Evolutionary conservation across 2,797 vertebrate genomes (phyloP), one percentile per base, ranked within the genome.

Genomic region (Hylomyscus alleni): DNA sequence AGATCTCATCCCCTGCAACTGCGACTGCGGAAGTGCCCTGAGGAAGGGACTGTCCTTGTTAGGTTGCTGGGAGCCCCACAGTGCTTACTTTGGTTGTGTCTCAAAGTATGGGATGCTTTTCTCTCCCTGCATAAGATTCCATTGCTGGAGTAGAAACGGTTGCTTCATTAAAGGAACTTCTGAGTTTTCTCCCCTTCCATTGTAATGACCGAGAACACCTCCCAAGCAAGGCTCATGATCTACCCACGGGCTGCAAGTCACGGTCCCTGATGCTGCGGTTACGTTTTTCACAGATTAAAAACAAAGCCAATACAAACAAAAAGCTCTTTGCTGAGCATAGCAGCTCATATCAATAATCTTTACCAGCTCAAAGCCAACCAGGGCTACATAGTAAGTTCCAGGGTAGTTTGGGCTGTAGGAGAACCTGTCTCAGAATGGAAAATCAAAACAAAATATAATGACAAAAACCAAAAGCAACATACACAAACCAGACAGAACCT

Each of bases 231-330:
- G 56, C 17, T 13, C 15, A 0, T 0, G 29, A 19, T 75, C 50
- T 14, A 9, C 26, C 29, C 56, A 15, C 2, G 0, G 58, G 72
- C 65, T 62, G 34, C 47, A 76, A 81, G 37, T 84, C n/a, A 15
- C 77, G 34, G 7, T n/a, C 17, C 0, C 9, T 13, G 15, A 5
- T 31, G 3, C 26, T 29, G 60, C 0, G 5, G 72, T 69, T 73
- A 19, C 47, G 15, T 73, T 72, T 52, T 37, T 80, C 54, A 50
- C 29, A 78, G 13, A 65, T 50, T 50, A n/a, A 65, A 50, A 75
- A 44, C 17, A 73, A 75, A 89, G 11, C 31, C 11, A 60, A 6
- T 3, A 56, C 54, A 17, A 15, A 2, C 54, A 14, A 20, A 69
- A 58, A 13, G 34, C 22, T 72, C 52, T 58, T 75, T 58, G 69